Conservation (phyloP, 2,113 vertebrate species). For the Telmatochromis sp. region DNA sequence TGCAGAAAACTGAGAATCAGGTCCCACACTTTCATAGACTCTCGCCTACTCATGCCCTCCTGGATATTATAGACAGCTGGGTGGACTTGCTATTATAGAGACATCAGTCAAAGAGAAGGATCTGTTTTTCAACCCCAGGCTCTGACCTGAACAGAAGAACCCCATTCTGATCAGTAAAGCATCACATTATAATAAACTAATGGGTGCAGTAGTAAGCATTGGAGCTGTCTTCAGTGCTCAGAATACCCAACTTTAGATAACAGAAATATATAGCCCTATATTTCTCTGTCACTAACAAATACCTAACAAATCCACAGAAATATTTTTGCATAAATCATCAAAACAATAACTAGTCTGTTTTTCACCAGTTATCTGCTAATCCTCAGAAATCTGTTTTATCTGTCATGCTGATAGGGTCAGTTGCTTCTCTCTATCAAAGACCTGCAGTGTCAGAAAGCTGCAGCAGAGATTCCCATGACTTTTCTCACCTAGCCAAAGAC, state of each 20-base stretch:
- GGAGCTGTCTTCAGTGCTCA: not conserved
- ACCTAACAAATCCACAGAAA: not conserved
- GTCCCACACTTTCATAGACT: conserved; percentile 16
- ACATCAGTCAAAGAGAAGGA: conserved; percentile 13
- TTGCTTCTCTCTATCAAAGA: not conserved
- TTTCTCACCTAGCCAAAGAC: not conserved
- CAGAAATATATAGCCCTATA: not conserved
- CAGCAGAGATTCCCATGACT: not conserved
- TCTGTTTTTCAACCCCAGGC: not conserved
- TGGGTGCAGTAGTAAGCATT: not conserved
- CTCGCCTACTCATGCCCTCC: not conserved
- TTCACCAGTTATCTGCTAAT: not conserved
- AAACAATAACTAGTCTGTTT: not conserved
- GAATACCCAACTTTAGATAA: not conserved
- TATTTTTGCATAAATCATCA: not conserved
- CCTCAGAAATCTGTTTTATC: not conserved
- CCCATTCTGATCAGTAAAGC: not conserved
- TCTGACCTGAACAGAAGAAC: not conserved
- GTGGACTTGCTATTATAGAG: conserved; percentile 20
- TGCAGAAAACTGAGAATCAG: conserved; percentile 27
- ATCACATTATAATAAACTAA: conserved; percentile 9
- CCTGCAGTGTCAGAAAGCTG: not conserved
- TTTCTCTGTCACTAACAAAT: not conserved
- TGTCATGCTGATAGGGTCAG: not conserved
- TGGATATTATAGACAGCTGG: not conserved